Evolutionary conservation across 1,140 invertebrate species (phyloP), one percentile per base, ranked within the genome.

Genomic region (Trachymyrmex septentrionalis): DNA sequence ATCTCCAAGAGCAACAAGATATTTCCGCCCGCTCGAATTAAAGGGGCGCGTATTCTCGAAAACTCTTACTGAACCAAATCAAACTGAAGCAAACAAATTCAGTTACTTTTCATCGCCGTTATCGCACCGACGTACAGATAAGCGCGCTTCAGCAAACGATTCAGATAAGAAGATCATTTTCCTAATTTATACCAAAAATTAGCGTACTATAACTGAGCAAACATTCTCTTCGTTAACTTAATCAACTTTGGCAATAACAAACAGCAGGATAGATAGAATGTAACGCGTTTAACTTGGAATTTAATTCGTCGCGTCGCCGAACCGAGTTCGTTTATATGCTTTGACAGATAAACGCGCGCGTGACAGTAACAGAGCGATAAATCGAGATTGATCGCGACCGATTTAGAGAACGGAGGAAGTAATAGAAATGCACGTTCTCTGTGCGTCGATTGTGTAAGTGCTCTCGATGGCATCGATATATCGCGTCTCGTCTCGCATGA

Each of bases 301-400:
- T 55, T 72, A 24, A 72, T 81, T 81, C 61, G 19, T 53, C 21
- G 66, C 21, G 66, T 44, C 48, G 21, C 7, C 16, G 34, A 71
- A 53, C 48, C 4, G 34, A 57, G 34, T 82, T 73, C 7, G 9
- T 75, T 59, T 48, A 24, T 61, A 19, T 48, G 55, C 69, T 30
- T 21, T 16, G 50, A 44, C 55, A 61, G 80, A 73, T 48, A 61
- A 84, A n/a, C n/a, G n/a, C n/a, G 38, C 69, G 38, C 24, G 24
- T 61, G 78, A 72, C 72, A 63, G 55, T 73, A 82, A 82, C 73
- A 61, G 67, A 82, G 67, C 55, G 55, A 84, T 84, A 84, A 84
- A 84, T 73, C 80, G 55, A 73, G 55, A 84, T 84, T 84, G 80
- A 84, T 84, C 21, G 24, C 55, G 55, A 21, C 19, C 55, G 57